Conservation (phyloP, 1,140 invertebrate genomes). For the Holcopasites calliopsidis region DNA sequence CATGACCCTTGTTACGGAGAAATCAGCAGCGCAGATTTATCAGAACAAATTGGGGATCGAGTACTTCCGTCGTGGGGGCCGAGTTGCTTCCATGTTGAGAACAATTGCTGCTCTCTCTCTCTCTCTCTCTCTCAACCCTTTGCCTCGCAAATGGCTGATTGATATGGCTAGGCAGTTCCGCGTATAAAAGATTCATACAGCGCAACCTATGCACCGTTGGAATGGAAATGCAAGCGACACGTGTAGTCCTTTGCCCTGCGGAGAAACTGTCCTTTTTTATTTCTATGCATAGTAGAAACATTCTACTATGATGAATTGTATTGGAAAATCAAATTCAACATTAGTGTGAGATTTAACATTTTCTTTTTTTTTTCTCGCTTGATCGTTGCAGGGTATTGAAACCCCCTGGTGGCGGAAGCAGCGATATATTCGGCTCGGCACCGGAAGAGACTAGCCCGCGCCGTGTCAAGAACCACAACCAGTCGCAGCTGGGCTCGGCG, state of each 20-base stretch:
- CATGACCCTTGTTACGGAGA: slow-evolving; percentile 44
- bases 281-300: no score
- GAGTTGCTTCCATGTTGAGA: slow-evolving; percentile 5
- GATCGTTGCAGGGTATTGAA: slow-evolving; percentile 81
- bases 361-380: no score
- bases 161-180: slow-evolving; percentile 13
- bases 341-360: no score
- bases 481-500: slow-evolving; percentile 75
- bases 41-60: slow-evolving; percentile 49
- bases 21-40: slow-evolving; percentile 55
- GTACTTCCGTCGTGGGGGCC: slow-evolving; percentile 32
- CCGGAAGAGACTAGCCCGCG: slow-evolving; percentile 73
- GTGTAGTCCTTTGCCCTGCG: no score
- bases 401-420: slow-evolving; percentile 84
- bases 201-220: no score
- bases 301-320: no score
- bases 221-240: no score
- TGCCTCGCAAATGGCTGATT: slow-evolving; percentile 13
- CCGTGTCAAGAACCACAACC: slow-evolving; percentile 72
- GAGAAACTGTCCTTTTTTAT: no score
- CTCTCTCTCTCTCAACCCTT: slow-evolving; percentile 25
- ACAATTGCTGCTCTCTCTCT: slow-evolving; percentile 12
- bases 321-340: no score
- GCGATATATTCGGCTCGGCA: slow-evolving; percentile 82
- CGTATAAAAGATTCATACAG: no score